Conservation (phyloP, 2,888 invertebrate species). For the Lasioglossum leucozonium region DNA sequence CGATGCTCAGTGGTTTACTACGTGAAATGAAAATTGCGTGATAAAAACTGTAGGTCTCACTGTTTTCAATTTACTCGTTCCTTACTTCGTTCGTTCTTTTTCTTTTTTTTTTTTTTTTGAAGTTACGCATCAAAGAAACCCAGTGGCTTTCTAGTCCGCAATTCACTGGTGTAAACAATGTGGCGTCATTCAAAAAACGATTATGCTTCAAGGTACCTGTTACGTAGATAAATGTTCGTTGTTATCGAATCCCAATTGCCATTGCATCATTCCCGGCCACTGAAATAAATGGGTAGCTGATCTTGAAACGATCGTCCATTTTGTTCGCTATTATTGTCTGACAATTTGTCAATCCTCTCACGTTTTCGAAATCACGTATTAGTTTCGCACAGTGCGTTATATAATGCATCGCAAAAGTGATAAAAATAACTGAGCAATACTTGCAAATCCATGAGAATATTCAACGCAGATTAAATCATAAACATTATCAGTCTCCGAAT, state of each 20-base stretch:
- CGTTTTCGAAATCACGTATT: not conserved
- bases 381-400: not conserved
- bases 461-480: not conserved
- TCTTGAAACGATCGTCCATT: not conserved
- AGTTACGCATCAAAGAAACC: not conserved
- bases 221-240: not conserved
- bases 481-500: not conserved
- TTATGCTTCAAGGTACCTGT: not conserved
- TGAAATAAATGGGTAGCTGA: not conserved
- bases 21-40: conserved; percentile 13
- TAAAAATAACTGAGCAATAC: not conserved
- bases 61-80: not conserved
- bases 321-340: not conserved
- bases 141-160: conserved; percentile 18
- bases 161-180: not conserved
- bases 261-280: not conserved
- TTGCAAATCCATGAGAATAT: conserved; percentile 8
- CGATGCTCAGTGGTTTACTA: not conserved
- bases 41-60: not conserved
- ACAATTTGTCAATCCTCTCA: too few relatives aligned
- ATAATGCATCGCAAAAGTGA: not conserved
- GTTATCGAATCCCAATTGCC: not conserved
- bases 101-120: not conserved
- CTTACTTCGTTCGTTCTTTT: not conserved
- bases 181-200: not conserved